These are phyloP conservation scores for Zeugodacus cucurbitae DNA, from an alignment of 1,140 invertebrate genomes.

Conservation along the genomic window DNA sequence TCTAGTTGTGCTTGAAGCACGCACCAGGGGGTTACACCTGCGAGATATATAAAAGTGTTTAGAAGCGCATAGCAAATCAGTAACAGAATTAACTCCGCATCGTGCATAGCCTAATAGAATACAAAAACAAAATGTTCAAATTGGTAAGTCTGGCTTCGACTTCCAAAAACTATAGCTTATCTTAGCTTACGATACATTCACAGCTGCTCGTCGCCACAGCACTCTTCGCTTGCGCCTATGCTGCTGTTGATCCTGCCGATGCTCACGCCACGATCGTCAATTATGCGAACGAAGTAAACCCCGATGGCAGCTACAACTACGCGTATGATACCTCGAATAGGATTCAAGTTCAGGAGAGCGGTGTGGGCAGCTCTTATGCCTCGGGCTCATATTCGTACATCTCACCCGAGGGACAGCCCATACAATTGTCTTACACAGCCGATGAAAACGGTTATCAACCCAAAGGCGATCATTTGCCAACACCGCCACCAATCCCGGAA, in stretches of 20 bases:
- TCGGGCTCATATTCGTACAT: constrained; percentile 51
- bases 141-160: constrained; percentile 24
- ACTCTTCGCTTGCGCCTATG: constrained; percentile 47
- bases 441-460: constrained; percentile 83
- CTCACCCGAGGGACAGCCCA: constrained; percentile 66
- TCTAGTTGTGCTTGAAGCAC: neutral
- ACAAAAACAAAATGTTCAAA: constrained; percentile 45
- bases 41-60: neutral
- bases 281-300: constrained; percentile 69
- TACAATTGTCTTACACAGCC: constrained; percentile 74
- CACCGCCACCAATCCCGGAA: constrained; percentile 81
- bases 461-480: constrained; percentile 78
- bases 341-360: constrained; percentile 70
- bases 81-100: neutral
- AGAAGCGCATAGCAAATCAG: neutral
- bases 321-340: constrained; percentile 72
- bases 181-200: neutral
- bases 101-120: neutral
- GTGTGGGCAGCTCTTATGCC: constrained; percentile 57
- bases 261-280: constrained; percentile 52
- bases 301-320: constrained; percentile 69
- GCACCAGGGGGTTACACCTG: neutral
- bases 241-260: constrained; percentile 48
- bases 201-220: constrained; percentile 22
- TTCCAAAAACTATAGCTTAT: neutral